Conservation (phyloP, 1,140 invertebrate genomes). For the Drosophila parabipectinata region DNA sequence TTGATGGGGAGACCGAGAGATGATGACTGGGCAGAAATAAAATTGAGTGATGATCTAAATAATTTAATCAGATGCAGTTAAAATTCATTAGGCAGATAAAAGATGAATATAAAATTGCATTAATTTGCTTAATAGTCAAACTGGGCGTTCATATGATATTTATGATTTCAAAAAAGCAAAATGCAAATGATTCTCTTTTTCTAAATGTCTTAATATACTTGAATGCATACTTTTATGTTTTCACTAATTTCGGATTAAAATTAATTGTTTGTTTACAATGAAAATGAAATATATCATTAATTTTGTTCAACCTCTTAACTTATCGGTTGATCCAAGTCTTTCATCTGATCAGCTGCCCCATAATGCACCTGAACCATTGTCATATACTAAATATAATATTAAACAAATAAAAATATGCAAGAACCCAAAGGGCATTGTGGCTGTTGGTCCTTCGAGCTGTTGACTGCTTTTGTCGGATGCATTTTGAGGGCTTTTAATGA, state of each 20-base stretch:
- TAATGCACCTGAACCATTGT: conserved; percentile 50
- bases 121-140: not conserved
- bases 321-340: conserved; percentile 14
- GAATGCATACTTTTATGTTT: not conserved
- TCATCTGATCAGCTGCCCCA: conserved; percentile 35
- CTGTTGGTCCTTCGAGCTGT: conserved; percentile 7
- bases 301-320: not conserved
- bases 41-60: conserved; percentile 44
- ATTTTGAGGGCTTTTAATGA: conserved; percentile 77
- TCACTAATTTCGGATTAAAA: not conserved
- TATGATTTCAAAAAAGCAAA: not conserved
- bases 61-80: conserved; percentile 40
- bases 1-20: conserved; percentile 24
- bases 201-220: too few species aligned
- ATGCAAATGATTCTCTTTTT: not conserved
- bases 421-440: conserved; percentile 16
- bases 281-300: not conserved
- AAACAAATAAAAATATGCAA: conserved; percentile 52
- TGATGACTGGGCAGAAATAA: conserved; percentile 11
- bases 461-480: conserved; percentile 45
- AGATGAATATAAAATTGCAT: conserved; percentile 1
- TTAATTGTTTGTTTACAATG: not conserved
- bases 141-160: not conserved
- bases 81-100: conserved; percentile 23
- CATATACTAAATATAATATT: conserved; percentile 43